Evolutionary conservation across 2,113 vertebrate species (phyloP), one percentile per base, ranked within the genome.

Genomic region (Todiramphus saurophagus): DNA sequence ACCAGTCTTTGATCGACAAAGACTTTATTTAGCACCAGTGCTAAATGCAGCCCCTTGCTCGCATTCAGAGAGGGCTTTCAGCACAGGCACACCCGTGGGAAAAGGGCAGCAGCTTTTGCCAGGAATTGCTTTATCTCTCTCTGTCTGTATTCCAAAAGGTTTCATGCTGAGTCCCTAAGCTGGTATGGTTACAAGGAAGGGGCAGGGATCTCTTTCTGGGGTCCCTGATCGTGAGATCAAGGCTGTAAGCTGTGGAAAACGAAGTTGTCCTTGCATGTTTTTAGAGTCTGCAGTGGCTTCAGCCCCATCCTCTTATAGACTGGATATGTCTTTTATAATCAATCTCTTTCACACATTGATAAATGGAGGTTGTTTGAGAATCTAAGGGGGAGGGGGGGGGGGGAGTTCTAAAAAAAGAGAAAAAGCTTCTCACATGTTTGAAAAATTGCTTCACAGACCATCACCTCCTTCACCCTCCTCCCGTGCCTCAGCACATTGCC

Each of bases 361-460:
- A 87, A 93, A 96, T 96, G 59, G 56, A 94, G 16, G 23, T 12
- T 83, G 55, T 72, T 96, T 53, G 69, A 77, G 48, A 92, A 69
- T 76, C 46, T 72, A 80, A 73, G 28, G 44, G 2, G 44, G 44
- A n/a, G 44, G 44, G 44, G 18, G 30, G 4, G 4, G 19, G 8
- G 7, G 4, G 10, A 53, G 25, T 53, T 17, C 5, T 4, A 50
- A 64, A 67, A 46, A 60, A 50, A 46, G 16, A 80, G 19, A 69
- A 76, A 46, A 66, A 4, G 9, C 48, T 92, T 83, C 62, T 92
- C n/a, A 67, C 15, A 13, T 24, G 13, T 80, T 94, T 96, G 95
- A 96, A 96, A 97, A 97, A 96, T 93, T 67, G 55, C 67, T 94
- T 94, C 80, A 66, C 63, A 75, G 81, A 82, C 62, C 60, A 87